Base-by-base conservation (phyloP, 2,113 vertebrate species). In the Petaurus breviceps region DNA sequence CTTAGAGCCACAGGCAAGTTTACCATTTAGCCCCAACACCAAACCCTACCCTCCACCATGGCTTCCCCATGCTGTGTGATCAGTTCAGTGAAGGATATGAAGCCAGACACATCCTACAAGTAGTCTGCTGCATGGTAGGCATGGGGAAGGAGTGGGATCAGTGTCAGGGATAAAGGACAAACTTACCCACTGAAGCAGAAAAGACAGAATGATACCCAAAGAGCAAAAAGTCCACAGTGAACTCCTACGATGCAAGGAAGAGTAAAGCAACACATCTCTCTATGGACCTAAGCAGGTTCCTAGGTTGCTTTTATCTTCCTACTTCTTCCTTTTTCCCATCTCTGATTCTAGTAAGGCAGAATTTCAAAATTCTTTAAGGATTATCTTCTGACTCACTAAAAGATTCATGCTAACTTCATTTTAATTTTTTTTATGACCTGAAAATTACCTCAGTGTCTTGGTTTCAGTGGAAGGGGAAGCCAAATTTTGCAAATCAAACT, bases 391-490 rank as follows among this genome's bases (percentile, higher is more conserved):
- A 46, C 92, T 55, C 31, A 53, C 55, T 90, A 14, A 93, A 90
- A 54, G 49, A 89, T 46, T 28, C 94, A 46, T 0, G 24, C 89
- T 49, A 93, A 96, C 46, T 90, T 89, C 49, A 54, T 95, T 94
- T 43, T 52, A 68, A 92, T 55, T 26, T 77, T 26, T 6, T 26
- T n/a, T 5, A 92, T 90, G 49, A 92, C 92, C 68, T 91, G 77
- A 91, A 95, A 96, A 95, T 25, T 51, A 51, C 10, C 19, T 91
- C 68, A 46, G 47, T 95, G 91, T 23, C n/a, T 96, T 90, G 68
- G 54, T 91, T 49, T 91, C 24, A 91, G 77, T 46, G 91, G 57
- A 49, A 57, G 84, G 9, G 51, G 77, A 96, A 94, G 90, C 51
- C 84, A 96, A 93, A 97, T 90, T 90, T 77, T 46, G 25, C 94